phyloP scores from a whole-genome alignment of 2,113 vertebrate species.

The Leuciscus idus region DNA sequence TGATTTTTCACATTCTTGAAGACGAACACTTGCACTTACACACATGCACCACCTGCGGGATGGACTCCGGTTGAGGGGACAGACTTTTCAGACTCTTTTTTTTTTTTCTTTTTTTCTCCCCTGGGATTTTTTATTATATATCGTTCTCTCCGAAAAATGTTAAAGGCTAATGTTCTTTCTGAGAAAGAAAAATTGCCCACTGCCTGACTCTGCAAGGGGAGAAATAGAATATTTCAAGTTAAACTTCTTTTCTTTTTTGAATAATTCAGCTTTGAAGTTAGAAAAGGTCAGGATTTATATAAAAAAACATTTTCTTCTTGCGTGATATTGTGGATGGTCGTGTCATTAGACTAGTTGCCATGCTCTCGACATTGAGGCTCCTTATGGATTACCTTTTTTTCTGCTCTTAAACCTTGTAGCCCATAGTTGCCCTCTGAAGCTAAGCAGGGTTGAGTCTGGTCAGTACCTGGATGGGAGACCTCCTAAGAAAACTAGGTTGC shows the following conservation, averaged over 20 bases:
- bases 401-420: not conserved
- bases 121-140: conserved; percentile 65
- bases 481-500: too few relatives aligned
- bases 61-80: not conserved
- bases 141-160: conserved; percentile 60
- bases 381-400: not conserved
- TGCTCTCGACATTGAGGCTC: not conserved
- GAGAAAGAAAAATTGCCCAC: conserved; percentile 52
- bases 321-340: not conserved
- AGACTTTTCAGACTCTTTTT: not conserved
- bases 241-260: conserved; percentile 3
- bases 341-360: conserved; percentile 34
- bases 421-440: too few relatives aligned
- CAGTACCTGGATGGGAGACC: too few relatives aligned
- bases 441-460: too few relatives aligned
- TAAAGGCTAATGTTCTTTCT: conserved; percentile 63
- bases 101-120: not conserved
- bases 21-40: not conserved
- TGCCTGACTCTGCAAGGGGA: conserved; percentile 7
- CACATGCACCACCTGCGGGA: conserved; percentile 30
- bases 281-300: conserved; percentile 59
- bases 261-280: conserved; percentile 45
- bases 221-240: conserved; percentile 13
- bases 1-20: conserved; percentile 13
- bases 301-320: too few relatives aligned